These are phyloP conservation scores for Sebastes dallii DNA, from an alignment of 2,797 vertebrate genomes.

Conservation along the genomic window DNA sequence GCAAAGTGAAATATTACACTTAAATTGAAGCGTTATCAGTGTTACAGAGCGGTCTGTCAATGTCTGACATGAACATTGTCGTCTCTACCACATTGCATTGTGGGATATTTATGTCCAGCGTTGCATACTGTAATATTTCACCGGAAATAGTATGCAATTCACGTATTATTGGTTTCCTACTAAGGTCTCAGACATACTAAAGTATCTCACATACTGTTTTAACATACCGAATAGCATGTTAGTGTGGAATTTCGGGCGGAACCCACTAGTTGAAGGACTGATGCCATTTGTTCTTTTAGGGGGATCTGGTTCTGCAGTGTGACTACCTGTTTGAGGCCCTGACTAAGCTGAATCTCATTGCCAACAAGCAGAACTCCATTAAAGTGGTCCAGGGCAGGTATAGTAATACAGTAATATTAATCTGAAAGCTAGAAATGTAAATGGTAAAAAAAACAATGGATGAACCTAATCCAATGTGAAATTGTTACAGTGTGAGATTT, in stretches of 20 bases:
- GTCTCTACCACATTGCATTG: too few species aligned
- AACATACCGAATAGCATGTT: accelerated
- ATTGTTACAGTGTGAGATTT: conserved; percentile 86
- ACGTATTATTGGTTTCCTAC: too few species aligned
- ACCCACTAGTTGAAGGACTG: not conserved
- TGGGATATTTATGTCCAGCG: too few species aligned
- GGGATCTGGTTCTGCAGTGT: conserved; percentile 91
- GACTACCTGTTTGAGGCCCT: conserved; percentile 88
- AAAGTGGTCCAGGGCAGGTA: conserved; percentile 91
- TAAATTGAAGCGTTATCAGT: too few species aligned
- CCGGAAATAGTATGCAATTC: too few species aligned
- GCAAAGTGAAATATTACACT: too few species aligned
- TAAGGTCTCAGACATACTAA: too few species aligned
- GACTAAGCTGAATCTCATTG: conserved; percentile 87
- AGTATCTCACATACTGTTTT: accelerated
- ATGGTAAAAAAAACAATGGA: not conserved
- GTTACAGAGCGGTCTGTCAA: too few species aligned
- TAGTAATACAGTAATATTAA: not conserved
- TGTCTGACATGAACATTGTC: too few species aligned
- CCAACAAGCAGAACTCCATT: conserved; percentile 82
- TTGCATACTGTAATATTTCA: too few species aligned
- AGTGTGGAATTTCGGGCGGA: too few species aligned
- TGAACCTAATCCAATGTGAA: not conserved
- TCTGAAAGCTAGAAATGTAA: not conserved
- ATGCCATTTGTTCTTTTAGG: conserved; percentile 72